These are phyloP conservation scores for Cuculus canorus DNA, from an alignment of 2,797 vertebrate species.

Conservation along the genomic window DNA sequence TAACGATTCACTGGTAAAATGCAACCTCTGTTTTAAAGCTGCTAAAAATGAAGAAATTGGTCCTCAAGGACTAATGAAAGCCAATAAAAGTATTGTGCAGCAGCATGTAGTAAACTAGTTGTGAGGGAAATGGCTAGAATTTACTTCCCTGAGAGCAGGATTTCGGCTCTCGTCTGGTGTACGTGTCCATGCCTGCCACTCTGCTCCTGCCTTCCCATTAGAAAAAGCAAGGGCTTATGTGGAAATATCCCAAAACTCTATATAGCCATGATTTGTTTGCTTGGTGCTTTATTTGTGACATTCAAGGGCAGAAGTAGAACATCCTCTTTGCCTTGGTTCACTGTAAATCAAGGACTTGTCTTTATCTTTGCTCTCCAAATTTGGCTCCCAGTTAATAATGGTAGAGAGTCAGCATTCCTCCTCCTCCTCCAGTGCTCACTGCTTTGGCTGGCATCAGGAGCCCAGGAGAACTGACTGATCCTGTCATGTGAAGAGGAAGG, in stretches of 20 bases:
- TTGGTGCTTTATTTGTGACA: background rate
- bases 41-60: constrained; percentile 56
- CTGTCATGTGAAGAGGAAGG: background rate
- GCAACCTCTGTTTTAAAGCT: constrained; percentile 44
- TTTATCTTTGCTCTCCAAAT: background rate
- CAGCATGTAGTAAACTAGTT: constrained; percentile 35
- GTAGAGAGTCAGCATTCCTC: background rate
- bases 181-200: accelerated
- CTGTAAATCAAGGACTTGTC: background rate
- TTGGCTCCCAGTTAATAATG: background rate
- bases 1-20: constrained; percentile 15
- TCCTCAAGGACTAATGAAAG: constrained; percentile 56
- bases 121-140: background rate
- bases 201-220: background rate
- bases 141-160: constrained; percentile 7
- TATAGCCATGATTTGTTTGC: background rate
- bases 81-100: background rate
- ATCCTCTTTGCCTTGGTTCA: background rate
- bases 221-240: background rate
- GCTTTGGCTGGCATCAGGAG: background rate
- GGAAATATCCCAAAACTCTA: background rate
- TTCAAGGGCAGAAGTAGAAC: background rate
- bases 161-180: background rate
- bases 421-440: background rate
- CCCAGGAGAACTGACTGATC: background rate